Percentiles rank a stretch among this genome's conserved stretches.
Evolutionary conservation across 2,888 invertebrate species (phyloP).

Genomic region (Brenthis ino): DNA sequence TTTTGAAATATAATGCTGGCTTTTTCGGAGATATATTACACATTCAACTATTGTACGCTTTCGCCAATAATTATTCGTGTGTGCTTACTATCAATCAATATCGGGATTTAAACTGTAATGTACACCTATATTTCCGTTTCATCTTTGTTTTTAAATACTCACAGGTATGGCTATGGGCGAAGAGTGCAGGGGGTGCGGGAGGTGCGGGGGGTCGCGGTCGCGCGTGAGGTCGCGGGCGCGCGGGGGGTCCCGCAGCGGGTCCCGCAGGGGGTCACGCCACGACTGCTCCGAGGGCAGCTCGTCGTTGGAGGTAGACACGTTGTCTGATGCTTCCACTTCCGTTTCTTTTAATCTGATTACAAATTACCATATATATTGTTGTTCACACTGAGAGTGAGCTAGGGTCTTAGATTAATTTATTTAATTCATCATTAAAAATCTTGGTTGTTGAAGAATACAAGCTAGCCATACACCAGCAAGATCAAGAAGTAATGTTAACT

Average conservation of each 20-base stretch:
- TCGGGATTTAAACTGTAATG: too few species aligned
- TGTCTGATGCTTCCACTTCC: conserved; percentile 75
- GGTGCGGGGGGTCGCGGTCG: conserved; percentile 43
- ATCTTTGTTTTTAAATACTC: not conserved
- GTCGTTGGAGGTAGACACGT: conserved; percentile 79
- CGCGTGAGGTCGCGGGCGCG: conserved; percentile 39
- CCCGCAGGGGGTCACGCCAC: conserved; percentile 62
- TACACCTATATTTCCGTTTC: too few species aligned
- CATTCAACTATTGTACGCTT: not conserved
- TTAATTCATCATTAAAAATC: too few species aligned
- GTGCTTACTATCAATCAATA: too few species aligned
- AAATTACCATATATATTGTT: not conserved
- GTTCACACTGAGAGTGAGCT: too few species aligned
- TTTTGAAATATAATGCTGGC: too few species aligned
- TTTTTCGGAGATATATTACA: too few species aligned
- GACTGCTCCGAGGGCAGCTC: conserved; percentile 62
- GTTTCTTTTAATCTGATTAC: conserved; percentile 64
- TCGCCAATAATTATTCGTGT: not conserved
- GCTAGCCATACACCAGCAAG: too few species aligned
- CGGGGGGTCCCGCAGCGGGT: conserved; percentile 6
- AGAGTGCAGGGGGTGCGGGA: conserved; percentile 29
- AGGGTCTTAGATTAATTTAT: too few species aligned
- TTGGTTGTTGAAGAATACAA: too few species aligned
- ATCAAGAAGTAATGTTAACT: too few species aligned
- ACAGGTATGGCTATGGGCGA: conserved; percentile 47